Conservation (phyloP, 37 sponge, comb jelly and placozoan species). For the Lycopodina hypogea region DNA sequence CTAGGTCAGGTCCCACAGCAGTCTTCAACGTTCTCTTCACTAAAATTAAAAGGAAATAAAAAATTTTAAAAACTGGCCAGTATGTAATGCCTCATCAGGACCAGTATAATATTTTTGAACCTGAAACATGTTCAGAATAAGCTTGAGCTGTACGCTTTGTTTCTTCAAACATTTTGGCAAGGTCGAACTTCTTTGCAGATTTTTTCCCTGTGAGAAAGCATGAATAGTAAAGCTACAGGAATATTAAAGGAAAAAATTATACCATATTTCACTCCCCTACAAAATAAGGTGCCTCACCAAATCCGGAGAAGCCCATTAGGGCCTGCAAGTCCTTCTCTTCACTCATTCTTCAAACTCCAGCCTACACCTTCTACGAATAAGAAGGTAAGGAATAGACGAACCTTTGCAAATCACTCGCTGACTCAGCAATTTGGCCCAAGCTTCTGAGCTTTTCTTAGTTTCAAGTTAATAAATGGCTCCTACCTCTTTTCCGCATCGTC, state of each 20-base stretch:
- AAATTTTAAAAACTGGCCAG: neutral
- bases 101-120: neutral
- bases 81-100: too few species aligned
- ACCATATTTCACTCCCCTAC: neutral
- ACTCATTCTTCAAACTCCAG: conserved; percentile 1
- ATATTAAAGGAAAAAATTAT: neutral
- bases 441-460: too few species aligned
- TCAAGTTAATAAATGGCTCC: too few species aligned
- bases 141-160: conserved; percentile 68
- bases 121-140: conserved; percentile 27
- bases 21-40: too few species aligned
- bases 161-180: conserved; percentile 84
- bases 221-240: neutral
- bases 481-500: too few species aligned
- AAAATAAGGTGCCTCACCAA: conserved; percentile 29
- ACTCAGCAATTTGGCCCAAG: too few species aligned
- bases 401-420: too few species aligned
- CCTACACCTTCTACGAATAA: too few species aligned
- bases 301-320: conserved; percentile 69
- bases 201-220: conserved; percentile 49
- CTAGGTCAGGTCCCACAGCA: neutral
- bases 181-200: conserved; percentile 78
- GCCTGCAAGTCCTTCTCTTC: conserved; percentile 28
- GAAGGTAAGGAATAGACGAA: too few species aligned
- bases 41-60: neutral